A percentile compares a stretch with the other conserved stretches of the same genome.
These are phyloP conservation scores for Halictus ligatus DNA, from an alignment of 2,888 invertebrate species.

Conservation along the genomic window DNA sequence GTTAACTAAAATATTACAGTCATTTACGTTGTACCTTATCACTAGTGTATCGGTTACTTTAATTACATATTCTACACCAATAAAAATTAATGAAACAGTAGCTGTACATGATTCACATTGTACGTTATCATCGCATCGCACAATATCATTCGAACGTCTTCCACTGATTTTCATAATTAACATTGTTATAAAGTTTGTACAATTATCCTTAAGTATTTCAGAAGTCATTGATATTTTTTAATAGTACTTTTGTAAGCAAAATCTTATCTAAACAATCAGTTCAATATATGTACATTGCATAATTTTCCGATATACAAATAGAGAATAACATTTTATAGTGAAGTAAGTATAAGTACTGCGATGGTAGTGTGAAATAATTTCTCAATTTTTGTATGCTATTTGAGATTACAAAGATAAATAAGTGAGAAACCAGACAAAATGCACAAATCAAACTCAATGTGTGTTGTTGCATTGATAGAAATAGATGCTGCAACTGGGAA, in stretches of 20 bases:
- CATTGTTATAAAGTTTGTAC: slow-evolving; percentile 21
- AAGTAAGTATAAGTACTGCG: slow-evolving; percentile 12
- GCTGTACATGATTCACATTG: slow-evolving; percentile 29
- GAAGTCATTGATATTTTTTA: background rate
- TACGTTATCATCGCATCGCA: slow-evolving; percentile 17
- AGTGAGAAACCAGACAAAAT: slow-evolving; percentile 8
- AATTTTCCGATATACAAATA: slow-evolving; percentile 14
- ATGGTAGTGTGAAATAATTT: slow-evolving; percentile 9
- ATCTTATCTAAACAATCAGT: slow-evolving; percentile 12
- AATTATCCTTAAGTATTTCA: slow-evolving; percentile 34
- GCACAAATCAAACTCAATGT: slow-evolving; percentile 10
- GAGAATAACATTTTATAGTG: slow-evolving; percentile 18
- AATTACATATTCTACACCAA: slow-evolving; percentile 34
- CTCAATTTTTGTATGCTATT: background rate
- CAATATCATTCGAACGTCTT: slow-evolving; percentile 8
- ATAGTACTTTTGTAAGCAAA: slow-evolving; percentile 12
- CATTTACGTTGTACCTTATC: slow-evolving; percentile 30
- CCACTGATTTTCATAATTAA: slow-evolving; percentile 12
- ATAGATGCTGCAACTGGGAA: slow-evolving; percentile 37
- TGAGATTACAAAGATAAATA: background rate
- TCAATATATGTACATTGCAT: slow-evolving; percentile 5
- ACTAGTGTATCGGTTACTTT: slow-evolving; percentile 40
- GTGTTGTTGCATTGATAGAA: slow-evolving; percentile 2
- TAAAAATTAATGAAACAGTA: slow-evolving; percentile 43
- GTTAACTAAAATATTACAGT: slow-evolving; percentile 34